Conservation (phyloP, 2,888 invertebrate species). For the Drosophila putrida region DNA sequence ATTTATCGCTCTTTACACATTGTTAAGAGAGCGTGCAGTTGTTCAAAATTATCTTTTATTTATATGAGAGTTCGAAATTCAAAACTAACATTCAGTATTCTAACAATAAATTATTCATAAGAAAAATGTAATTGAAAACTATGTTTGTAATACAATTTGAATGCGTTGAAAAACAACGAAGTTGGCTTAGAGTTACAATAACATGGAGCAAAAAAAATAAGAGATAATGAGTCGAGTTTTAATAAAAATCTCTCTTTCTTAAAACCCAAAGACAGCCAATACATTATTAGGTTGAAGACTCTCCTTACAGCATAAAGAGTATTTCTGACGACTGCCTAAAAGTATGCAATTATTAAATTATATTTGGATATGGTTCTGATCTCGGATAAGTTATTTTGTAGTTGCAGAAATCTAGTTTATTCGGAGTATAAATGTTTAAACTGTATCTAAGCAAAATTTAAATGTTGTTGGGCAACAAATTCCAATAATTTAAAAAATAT, state of each 20-base stretch:
- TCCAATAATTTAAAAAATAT: too few relatives aligned
- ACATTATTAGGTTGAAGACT: background rate
- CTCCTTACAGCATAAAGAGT: background rate
- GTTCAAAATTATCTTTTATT: background rate
- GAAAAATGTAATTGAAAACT: too few relatives aligned
- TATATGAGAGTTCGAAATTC: too few relatives aligned
- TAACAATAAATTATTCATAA: too few relatives aligned
- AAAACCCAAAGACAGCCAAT: too few relatives aligned
- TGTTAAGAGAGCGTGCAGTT: background rate
- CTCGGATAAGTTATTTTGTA: background rate
- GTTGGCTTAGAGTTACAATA: background rate
- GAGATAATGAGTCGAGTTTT: background rate
- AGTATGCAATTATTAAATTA: background rate
- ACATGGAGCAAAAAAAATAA: background rate
- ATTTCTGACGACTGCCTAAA: background rate
- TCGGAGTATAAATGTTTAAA: too few relatives aligned
- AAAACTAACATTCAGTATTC: too few relatives aligned
- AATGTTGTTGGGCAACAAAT: too few relatives aligned
- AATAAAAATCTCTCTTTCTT: background rate
- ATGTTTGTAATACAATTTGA: too few relatives aligned
- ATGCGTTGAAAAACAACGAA: background rate
- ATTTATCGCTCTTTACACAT: background rate
- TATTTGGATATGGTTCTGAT: background rate
- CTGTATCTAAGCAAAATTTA: too few relatives aligned
- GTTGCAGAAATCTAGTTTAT: too few relatives aligned